Percentiles rank a stretch among this genome's conserved stretches.
Conservation (phyloP, 2,888 invertebrate species). For the Xanthia togata region DNA sequence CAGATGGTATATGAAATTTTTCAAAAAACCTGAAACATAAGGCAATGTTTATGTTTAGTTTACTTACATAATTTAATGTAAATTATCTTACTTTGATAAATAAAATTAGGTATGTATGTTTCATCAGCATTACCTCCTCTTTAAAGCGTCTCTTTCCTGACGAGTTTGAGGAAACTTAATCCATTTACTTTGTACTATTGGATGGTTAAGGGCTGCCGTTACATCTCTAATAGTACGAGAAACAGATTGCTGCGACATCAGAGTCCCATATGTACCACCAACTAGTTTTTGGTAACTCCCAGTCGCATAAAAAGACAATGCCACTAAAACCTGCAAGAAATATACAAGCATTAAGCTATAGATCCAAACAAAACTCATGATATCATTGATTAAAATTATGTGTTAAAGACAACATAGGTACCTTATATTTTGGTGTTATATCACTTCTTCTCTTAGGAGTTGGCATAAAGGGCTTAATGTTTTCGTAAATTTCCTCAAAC, state of each 20-base stretch:
- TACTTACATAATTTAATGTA: too few species aligned
- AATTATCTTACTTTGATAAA: too few species aligned
- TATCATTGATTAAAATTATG: too few species aligned
- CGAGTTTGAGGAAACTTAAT: slow-evolving; percentile 22
- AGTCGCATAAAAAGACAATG: slow-evolving; percentile 13
- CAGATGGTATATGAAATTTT: slow-evolving; percentile 14
- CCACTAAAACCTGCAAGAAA: not conserved
- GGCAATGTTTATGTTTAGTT: too few species aligned
- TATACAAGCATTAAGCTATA: too few species aligned
- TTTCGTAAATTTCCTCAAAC: slow-evolving; percentile 9
- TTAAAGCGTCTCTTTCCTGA: slow-evolving; percentile 15
- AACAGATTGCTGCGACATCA: slow-evolving; percentile 3
- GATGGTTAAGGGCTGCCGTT: slow-evolving; percentile 15
- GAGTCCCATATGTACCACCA: slow-evolving; percentile 14
- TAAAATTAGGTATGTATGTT: too few species aligned
- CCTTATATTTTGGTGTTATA: slow-evolving; percentile 1
- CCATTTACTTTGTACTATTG: slow-evolving; percentile 1
- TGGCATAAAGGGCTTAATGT: not conserved
- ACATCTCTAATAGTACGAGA: slow-evolving; percentile 14
- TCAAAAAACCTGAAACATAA: not conserved
- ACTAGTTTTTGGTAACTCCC: slow-evolving; percentile 11
- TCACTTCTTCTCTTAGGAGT: slow-evolving; percentile 1
- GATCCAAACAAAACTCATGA: too few species aligned
- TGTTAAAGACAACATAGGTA: too few species aligned
- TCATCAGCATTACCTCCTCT: slow-evolving; percentile 8